These are phyloP conservation scores for Nanger granti DNA, from an alignment of 2,113 vertebrate species.

Conservation along the genomic window DNA sequence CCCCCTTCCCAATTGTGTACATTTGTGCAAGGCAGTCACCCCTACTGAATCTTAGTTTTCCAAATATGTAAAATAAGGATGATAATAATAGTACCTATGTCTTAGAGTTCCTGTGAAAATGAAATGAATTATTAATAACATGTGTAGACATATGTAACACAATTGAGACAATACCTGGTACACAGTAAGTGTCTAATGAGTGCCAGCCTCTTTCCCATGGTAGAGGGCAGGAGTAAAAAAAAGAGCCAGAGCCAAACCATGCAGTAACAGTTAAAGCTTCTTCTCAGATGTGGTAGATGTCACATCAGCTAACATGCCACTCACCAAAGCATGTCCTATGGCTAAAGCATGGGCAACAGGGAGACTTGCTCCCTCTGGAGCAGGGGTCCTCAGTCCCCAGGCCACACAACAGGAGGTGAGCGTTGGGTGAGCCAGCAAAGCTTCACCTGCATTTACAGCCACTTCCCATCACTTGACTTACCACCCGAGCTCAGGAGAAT, in stretches of 20 bases:
- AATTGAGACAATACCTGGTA: not conserved
- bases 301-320: not conserved
- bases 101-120: not conserved
- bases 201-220: not conserved
- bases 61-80: not conserved
- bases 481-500: not conserved
- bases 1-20: not conserved
- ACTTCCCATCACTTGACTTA: not conserved
- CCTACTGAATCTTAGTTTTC: not conserved
- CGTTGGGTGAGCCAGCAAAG: accelerated
- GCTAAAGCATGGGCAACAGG: not conserved
- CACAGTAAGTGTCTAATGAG: not conserved
- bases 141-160: not conserved
- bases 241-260: not conserved
- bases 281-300: not conserved
- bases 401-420: not conserved
- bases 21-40: not conserved
- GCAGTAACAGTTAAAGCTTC: not conserved
- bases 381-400: not conserved
- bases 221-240: not conserved
- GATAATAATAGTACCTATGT: not conserved
- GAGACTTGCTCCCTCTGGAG: not conserved
- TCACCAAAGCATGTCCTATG: not conserved
- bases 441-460: not conserved
- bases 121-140: not conserved